Evolutionary conservation across 30 jellyfish, hydroid and myxozoan species (phyloP).

Genomic region (Catostylus mosaicus): DNA sequence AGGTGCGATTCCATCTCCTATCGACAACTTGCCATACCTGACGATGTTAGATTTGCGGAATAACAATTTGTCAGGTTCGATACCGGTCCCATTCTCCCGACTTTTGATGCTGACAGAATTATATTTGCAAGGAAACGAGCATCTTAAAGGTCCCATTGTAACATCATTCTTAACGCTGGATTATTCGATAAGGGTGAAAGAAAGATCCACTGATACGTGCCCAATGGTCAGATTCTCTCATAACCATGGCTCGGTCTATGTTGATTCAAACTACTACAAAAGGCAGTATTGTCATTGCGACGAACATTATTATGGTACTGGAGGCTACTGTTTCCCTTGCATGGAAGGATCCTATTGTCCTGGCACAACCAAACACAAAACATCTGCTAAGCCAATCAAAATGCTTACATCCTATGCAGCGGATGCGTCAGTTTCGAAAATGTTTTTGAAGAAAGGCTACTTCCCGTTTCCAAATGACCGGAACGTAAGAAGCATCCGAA

Average conservation of each 20-base stretch:
- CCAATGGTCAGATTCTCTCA: slow-evolving; percentile 48
- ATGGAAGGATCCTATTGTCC: slow-evolving; percentile 33
- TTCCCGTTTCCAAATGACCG: slow-evolving; percentile 55
- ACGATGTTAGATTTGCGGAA: slow-evolving; percentile 30
- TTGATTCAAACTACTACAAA: slow-evolving; percentile 47
- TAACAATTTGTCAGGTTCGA: slow-evolving; percentile 40
- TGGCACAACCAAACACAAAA: not conserved
- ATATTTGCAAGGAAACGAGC: slow-evolving; percentile 24
- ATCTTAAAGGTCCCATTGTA: slow-evolving; percentile 27
- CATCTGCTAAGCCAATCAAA: not conserved
- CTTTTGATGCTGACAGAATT: slow-evolving; percentile 41
- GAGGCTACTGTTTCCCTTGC: slow-evolving; percentile 46
- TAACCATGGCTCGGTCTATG: slow-evolving; percentile 45
- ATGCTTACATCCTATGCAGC: not conserved
- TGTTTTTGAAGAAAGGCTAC: slow-evolving; percentile 34
- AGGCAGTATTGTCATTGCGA: slow-evolving; percentile 57
- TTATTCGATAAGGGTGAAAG: slow-evolving; percentile 13
- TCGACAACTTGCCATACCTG: slow-evolving; percentile 38
- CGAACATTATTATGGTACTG: slow-evolving; percentile 51
- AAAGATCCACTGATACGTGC: slow-evolving; percentile 26
- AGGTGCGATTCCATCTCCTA: slow-evolving; percentile 34
- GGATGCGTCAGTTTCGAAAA: slow-evolving; percentile 1
- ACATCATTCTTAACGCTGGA: slow-evolving; percentile 30
- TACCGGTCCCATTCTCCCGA: slow-evolving; percentile 47
- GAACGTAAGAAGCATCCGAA: slow-evolving; percentile 19